These are phyloP conservation scores for Drosophila yooni DNA, from an alignment of 2,888 invertebrate genomes.

Conservation along the genomic window DNA sequence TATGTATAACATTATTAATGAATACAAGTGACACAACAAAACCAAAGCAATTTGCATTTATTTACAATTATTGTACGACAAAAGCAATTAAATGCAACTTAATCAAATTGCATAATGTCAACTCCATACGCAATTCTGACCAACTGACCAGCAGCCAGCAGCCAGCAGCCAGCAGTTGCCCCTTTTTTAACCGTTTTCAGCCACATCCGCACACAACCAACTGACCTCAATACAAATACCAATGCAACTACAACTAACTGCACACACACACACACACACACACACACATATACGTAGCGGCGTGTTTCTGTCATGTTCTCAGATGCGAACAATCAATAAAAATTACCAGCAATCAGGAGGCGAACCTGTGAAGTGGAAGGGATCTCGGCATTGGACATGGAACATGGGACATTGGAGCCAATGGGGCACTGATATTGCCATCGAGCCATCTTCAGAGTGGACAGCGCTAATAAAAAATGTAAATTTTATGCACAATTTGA, in stretches of 20 bases:
- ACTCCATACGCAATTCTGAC: constrained; percentile 60
- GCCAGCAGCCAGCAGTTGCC: background rate
- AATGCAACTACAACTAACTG: constrained; percentile 27
- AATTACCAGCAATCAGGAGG: constrained; percentile 49
- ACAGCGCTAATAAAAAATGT: constrained; percentile 67
- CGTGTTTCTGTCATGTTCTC: constrained; percentile 33
- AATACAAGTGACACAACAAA: constrained; percentile 59
- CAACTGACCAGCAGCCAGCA: constrained; percentile 5
- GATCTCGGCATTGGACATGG: background rate
- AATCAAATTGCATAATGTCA: constrained; percentile 73
- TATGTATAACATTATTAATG: constrained; percentile 63
- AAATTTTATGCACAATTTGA: constrained; percentile 76
- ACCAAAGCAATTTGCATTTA: constrained; percentile 65
- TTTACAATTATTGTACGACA: constrained; percentile 61
- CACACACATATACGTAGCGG: background rate
- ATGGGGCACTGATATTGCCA: constrained; percentile 5
- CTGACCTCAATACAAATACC: constrained; percentile 66
- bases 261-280: background rate
- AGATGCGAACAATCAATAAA: constrained; percentile 59
- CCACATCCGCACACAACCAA: constrained; percentile 34
- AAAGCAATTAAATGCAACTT: constrained; percentile 75
- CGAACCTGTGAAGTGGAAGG: constrained; percentile 29
- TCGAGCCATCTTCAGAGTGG: constrained; percentile 23
- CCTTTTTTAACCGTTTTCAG: constrained; percentile 13
- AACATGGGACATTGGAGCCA: background rate